Percentiles rank a stretch among this genome's conserved stretches.
Evolutionary conservation across 1,140 invertebrate species (phyloP).

Genomic region (Phymastichus coffea): DNA sequence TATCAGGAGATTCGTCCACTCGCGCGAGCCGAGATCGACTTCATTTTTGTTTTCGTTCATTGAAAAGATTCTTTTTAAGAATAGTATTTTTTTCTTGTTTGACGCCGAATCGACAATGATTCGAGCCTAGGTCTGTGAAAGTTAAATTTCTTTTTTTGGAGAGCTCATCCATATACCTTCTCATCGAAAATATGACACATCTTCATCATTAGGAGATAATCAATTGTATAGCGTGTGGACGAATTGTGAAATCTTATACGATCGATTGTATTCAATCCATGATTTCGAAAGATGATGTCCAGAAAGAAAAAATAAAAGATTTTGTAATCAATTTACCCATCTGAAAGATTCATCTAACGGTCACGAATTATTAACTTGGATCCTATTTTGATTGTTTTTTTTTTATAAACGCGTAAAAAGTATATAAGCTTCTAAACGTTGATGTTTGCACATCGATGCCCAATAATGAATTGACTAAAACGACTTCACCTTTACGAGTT

Average conservation of each 20-base stretch:
- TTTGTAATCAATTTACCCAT: conserved; percentile 11
- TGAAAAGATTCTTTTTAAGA: no score
- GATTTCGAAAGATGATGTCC: neutral
- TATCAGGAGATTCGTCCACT: conserved; percentile 28
- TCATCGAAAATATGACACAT: conserved; percentile 1
- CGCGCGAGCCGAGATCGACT: neutral
- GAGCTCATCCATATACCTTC: neutral
- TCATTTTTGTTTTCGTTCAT: conserved; percentile 2
- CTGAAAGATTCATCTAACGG: neutral
- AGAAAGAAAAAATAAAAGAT: no score
- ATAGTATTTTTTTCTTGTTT: no score
- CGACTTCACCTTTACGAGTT: conserved; percentile 17
- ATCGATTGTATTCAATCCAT: neutral
- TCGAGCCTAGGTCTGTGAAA: no score
- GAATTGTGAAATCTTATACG: neutral
- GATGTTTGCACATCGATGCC: neutral
- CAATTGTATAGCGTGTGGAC: neutral
- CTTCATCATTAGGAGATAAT: conserved; percentile 1
- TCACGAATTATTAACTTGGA: neutral
- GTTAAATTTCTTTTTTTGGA: no score
- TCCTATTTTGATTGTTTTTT: conserved; percentile 11
- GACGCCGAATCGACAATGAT: no score
- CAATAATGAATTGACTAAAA: conserved; percentile 19
- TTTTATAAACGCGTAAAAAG: conserved; percentile 11
- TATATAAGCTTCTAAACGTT: conserved; percentile 19